These are phyloP conservation scores for Onychostoma macrolepis DNA, from an alignment of 2,113 vertebrate species.

Conservation along the genomic window DNA sequence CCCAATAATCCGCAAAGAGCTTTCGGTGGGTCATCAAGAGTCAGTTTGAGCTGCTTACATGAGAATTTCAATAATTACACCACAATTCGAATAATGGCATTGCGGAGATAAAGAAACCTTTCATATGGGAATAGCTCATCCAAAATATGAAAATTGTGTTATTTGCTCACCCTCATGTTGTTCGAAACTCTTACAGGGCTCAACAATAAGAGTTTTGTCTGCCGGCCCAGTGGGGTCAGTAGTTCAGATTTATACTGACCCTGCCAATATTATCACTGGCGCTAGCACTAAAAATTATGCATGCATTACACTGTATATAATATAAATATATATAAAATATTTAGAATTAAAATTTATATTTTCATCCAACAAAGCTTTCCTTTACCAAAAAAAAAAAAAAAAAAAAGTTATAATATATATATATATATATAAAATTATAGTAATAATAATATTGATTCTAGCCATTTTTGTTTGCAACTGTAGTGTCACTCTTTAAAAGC, in stretches of 20 bases:
- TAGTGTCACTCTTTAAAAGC: too few species aligned
- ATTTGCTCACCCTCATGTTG: slow-evolving; percentile 8
- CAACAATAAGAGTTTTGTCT: slow-evolving; percentile 9
- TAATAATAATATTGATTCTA: not conserved
- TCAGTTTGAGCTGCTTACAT: slow-evolving; percentile 6
- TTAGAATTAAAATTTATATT: not conserved
- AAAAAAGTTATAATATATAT: too few species aligned
- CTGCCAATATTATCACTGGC: not conserved
- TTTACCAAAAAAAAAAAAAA: not conserved
- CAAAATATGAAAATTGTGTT: not conserved
- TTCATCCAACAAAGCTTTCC: not conserved
- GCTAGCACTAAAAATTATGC: not conserved
- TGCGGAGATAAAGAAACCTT: not conserved
- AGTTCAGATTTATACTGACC: not conserved
- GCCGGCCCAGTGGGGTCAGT: not conserved
- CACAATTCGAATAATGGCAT: not conserved
- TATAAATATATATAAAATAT: not conserved
- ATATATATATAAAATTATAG: too few species aligned
- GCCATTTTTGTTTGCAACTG: not conserved
- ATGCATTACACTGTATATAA: not conserved
- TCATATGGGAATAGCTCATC: not conserved
- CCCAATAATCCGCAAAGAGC: not conserved
- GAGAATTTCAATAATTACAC: not conserved
- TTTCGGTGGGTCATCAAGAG: slow-evolving; percentile 1
- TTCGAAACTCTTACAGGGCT: not conserved